Evolutionary conservation across 2,888 invertebrate species (phyloP), one percentile per base, ranked within the genome.

Genomic region (Crocallis elinguaria): DNA sequence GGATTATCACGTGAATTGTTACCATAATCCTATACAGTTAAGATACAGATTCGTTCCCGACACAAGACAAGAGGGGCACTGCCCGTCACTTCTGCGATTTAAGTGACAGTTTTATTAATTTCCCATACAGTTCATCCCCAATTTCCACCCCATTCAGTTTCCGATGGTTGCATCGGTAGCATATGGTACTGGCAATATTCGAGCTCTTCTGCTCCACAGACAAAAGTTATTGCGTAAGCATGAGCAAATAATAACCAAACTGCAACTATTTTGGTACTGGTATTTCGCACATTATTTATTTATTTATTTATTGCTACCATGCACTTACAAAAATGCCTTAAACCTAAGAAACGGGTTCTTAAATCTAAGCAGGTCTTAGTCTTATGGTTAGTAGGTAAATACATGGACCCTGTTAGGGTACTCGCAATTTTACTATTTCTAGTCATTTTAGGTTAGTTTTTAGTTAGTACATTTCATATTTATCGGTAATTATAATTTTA

Each of bases 31-130:
- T 35, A 49, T 57, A 41, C 36, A 9, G 45, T 64, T 75, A 85
- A 76, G 80, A 75, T 67, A 71, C 69, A 80, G 58, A 78, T 75
- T 83, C 60, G 77, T 72, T 67, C 67, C 71, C 53, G 44, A 45
- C 37, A 44, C 54, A 46, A 30, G 49, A 49, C 69, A 73, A 83
- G 82, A 89, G 84, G 88, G 86, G 81, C 68, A 71, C 75, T 73
- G 71, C 71, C 79, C 76, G 84, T 86, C 88, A 87, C 84, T 87
- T 84, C 77, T 86, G 84, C 83, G 81, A 90, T 92, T 93, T 92
- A 93, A 94, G 93, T 94, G 94, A 94, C 94, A 94, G 93, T 93
- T 94, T 94, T 94, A 94, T 94, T 94, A 94, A 94, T 94, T 94
- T 94, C 92, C 92, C 92, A 83, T 84, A 84, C 80, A 75, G 76